Percentiles rank a stretch among this genome's conserved stretches.
Evolutionary conservation across 2,888 invertebrate genomes (phyloP).

Genomic region (Gymnosoma rotundatum): DNA sequence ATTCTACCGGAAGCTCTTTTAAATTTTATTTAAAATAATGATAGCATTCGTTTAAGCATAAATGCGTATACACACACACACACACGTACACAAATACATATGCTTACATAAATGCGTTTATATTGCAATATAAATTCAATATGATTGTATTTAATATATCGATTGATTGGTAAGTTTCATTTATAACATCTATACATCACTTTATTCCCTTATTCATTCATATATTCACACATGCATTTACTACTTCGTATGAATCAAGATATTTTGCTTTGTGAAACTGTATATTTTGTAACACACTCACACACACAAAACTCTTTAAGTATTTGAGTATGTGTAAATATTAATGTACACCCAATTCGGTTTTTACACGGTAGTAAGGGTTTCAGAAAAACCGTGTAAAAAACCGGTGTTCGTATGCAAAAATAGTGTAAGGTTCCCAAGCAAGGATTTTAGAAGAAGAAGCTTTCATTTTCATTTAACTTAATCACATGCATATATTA

Average conservation of each 20-base stretch:
- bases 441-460: no score
- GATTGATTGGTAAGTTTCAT: conserved; percentile 65
- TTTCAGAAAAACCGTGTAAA: no score
- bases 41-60: neutral
- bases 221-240: neutral
- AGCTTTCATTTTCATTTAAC: no score
- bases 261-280: conserved; percentile 24
- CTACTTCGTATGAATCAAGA: conserved; percentile 27
- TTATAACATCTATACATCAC: conserved; percentile 27
- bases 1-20: no score
- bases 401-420: no score
- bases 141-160: conserved; percentile 60
- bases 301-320: neutral
- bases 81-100: no score
- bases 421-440: no score
- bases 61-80: neutral
- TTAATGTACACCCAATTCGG: neutral
- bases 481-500: no score
- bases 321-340: neutral
- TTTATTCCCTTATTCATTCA: neutral
- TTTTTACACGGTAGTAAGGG: no score
- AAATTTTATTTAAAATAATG: neutral
- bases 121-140: conserved; percentile 51
- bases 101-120: conserved; percentile 4
- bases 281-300: neutral